phyloP scores from a whole-genome alignment of 1,140 invertebrate species.

The Trinorchestia longiramus region DNA sequence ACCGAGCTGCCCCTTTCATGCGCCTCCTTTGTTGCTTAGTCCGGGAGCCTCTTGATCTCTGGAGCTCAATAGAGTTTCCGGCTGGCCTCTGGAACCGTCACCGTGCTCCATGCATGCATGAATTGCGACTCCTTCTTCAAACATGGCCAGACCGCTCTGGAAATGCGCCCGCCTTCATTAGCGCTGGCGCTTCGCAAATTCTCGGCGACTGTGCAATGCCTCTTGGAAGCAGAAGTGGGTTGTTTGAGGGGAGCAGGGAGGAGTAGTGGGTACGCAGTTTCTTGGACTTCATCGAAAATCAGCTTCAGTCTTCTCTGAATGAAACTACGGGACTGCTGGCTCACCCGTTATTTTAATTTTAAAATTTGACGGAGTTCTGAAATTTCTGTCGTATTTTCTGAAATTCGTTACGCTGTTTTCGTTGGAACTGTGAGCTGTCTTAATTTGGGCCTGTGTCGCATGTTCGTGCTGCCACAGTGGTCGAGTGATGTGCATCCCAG shows the following conservation, averaged over 20 bases:
- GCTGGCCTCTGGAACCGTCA: slow-evolving; percentile 17
- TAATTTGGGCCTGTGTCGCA: too few relatives aligned
- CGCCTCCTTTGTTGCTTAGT: slow-evolving; percentile 44
- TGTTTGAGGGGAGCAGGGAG: neutral
- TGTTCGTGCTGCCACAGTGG: too few relatives aligned
- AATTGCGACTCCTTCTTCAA: neutral
- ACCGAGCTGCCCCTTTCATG: slow-evolving; percentile 19
- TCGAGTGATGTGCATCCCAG: too few relatives aligned
- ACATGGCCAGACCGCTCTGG: slow-evolving; percentile 3
- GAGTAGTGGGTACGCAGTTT: neutral
- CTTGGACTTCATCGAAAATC: neutral
- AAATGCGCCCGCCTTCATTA: neutral
- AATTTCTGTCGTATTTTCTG: neutral
- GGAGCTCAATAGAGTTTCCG: slow-evolving; percentile 37
- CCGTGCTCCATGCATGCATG: neutral
- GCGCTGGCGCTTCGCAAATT: neutral
- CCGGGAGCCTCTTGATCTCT: slow-evolving; percentile 34
- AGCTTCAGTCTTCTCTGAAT: neutral
- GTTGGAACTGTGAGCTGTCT: neutral
- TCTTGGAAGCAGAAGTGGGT: neutral
- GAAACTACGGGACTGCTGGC: neutral
- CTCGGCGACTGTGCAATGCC: neutral
- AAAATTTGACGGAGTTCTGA: neutral
- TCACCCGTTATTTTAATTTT: neutral
- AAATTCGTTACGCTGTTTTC: neutral